Evolutionary conservation across 1,140 invertebrate species (phyloP), one percentile per base, ranked within the genome.

Genomic region (Chelonus insularis): DNA sequence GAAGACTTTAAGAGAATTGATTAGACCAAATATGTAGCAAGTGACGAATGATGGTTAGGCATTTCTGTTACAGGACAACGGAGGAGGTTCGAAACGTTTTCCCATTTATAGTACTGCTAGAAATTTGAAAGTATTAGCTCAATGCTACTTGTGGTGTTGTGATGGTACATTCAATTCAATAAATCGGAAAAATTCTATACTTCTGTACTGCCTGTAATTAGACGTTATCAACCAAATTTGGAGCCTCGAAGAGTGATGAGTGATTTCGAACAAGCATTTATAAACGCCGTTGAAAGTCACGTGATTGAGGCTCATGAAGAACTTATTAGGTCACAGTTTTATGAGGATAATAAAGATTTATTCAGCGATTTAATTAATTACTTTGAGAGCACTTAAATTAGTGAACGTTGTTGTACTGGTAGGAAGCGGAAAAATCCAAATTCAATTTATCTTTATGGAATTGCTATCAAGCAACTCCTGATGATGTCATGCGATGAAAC

Each of bases 201-300:
- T 51, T 21, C 43, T 59, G 12, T 59, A 51, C 54, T 65, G 8
- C 8, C 12, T 8, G 9, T 54, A 8, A n/a, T 65, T 14, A 59
- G 56, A 56, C 9, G 8, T 14, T 50, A 34, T n/a, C n/a, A 59
- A n/a, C 12, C 57, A 12, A 20, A 43, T 21, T 54, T 61, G 9
- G 48, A 58, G 9, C 64, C 56, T 23, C 2, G 55, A 41, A 34
- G 50, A 2, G 32, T 60, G 2, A 59, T 60, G 8, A 1, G 37
- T 18, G 61, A 63, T 47, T 59, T 57, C 32, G 65, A 67, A 48
- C 12, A 25, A 23, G 55, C 55, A n/a, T 50, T 50, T 16, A 48
- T 58, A 3, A 43, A 45, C 9, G 62, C 65, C 20, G 7, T 64
- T 6, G 4, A 23, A 8, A 21, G 36, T 51, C 3, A 12, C 11